Base-by-base conservation (phyloP, 2,113 vertebrate genomes). In the Notarius lentiginosus region DNA sequence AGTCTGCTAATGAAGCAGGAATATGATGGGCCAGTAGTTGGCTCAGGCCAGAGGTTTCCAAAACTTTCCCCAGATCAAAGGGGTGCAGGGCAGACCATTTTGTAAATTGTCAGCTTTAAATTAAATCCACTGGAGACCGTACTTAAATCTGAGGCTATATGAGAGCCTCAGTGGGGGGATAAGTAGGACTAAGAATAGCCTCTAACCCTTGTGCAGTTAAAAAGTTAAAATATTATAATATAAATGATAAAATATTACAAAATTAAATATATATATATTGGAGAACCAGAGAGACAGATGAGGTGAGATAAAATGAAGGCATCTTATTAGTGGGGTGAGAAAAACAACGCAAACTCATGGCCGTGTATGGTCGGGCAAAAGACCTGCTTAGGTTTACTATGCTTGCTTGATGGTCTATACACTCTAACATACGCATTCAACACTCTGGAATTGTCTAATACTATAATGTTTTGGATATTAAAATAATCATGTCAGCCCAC, bases 41-140 rank as follows among this genome's bases (percentile, higher is more conserved):
- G 93, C 94, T 95, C 92, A 91, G 93, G 93, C 92, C 93, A 91
- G 89, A 92, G 89, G 94, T 96, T 94, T 93, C 93, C 91, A 93
- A 95, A 97, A 96, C 92, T 95, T 96, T 94, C 91, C 87, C 85
- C 85, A 94, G 95, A 97, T 97, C 95, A 97, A 96, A 96, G 96
- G 77, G 0, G 85, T 82, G 87, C 93, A 93, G 85, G 90, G 91
- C 75, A 86, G 94, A 91, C 93, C 92, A 93, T 96, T 96, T 95
- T 94, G 93, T 95, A 93, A 94, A 94, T 94, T 95, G 91, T 95
- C 93, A 93, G 92, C 91, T 92, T 90, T 89, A 90, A 92, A 95
- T 92, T 93, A 92, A 93, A 91, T 89, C 92, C 90, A 90, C 91
- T 92, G 92, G 91, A 91, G 87, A 93, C 90, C 72, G 63, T 90